phyloP scores from a whole-genome alignment of 2,113 vertebrate genomes.

The Urocitellus parryii region DNA sequence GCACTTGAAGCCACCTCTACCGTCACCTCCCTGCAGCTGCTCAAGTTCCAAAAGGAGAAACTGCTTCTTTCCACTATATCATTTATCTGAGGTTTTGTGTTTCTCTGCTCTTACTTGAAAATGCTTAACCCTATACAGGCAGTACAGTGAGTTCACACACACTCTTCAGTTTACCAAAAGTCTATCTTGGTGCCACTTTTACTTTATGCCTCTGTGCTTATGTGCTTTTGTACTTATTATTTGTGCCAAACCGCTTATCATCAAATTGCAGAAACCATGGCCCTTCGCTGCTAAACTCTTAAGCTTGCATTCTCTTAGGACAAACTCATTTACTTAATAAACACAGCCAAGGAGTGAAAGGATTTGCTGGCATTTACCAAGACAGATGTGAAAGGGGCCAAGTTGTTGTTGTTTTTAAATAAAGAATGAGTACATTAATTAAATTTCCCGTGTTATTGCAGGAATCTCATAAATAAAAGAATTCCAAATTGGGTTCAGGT shows the following conservation, averaged over 20 bases:
- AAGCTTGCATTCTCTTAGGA: neutral
- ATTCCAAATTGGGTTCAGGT: neutral
- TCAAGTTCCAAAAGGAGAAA: neutral
- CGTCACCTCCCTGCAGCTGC: neutral
- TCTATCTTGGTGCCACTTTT: neutral
- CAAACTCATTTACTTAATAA: neutral
- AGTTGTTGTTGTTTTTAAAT: neutral
- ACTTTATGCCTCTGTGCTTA: neutral
- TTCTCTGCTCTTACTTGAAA: slow-evolving; percentile 6
- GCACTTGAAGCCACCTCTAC: neutral
- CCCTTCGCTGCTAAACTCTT: neutral
- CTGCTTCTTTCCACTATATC: neutral
- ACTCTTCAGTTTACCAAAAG: neutral
- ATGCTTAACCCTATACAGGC: neutral
- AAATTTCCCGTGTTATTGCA: neutral
- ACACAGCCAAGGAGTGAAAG: neutral
- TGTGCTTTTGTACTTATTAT: neutral
- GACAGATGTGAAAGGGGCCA: neutral
- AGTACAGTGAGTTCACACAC: neutral
- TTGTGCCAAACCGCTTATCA: neutral
- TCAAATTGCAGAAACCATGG: neutral
- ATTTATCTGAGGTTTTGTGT: neutral
- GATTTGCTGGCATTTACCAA: neutral
- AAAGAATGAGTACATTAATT: slow-evolving; percentile 7
- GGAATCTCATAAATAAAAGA: slow-evolving; percentile 17